These are phyloP conservation scores for Phasianus colchicus DNA, from an alignment of 2,113 vertebrate species.

Conservation along the genomic window DNA sequence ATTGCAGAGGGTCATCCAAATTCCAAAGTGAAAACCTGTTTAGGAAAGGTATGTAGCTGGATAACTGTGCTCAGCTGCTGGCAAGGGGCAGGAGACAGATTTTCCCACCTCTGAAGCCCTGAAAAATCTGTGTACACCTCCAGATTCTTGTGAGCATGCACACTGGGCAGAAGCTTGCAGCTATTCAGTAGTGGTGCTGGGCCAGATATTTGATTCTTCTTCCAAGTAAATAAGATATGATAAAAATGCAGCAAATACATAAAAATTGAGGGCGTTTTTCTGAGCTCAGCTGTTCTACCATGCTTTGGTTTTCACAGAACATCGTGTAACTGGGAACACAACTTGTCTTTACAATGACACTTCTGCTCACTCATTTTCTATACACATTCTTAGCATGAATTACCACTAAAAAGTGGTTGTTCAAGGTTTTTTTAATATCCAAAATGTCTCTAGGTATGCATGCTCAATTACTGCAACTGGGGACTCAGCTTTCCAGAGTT, in stretches of 20 bases:
- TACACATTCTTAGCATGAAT: not conserved
- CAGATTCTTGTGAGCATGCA: not conserved
- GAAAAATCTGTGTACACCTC: not conserved
- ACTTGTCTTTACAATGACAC: not conserved
- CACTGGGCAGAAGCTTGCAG: not conserved
- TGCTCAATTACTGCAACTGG: not conserved
- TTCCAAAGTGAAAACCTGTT: not conserved
- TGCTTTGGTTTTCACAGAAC: not conserved
- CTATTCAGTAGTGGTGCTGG: not conserved
- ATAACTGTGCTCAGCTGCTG: not conserved
- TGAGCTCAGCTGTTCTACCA: not conserved
- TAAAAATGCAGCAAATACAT: not conserved
- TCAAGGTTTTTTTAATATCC: not conserved
- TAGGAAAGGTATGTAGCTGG: not conserved
- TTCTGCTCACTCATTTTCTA: not conserved
- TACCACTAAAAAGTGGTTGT: not conserved
- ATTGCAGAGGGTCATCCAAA: not conserved
- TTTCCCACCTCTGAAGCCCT: not conserved
- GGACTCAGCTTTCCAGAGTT: not conserved
- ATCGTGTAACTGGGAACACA: not conserved
- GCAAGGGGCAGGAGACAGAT: not conserved
- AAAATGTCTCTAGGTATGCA: not conserved
- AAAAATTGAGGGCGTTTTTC: not conserved
- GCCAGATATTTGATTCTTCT: not conserved
- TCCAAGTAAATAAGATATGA: not conserved